A percentile compares a stretch with the other conserved stretches of the same genome.
phyloP scores from a whole-genome alignment of 64 coral and sea anemone species.

The Porites lutea region DNA sequence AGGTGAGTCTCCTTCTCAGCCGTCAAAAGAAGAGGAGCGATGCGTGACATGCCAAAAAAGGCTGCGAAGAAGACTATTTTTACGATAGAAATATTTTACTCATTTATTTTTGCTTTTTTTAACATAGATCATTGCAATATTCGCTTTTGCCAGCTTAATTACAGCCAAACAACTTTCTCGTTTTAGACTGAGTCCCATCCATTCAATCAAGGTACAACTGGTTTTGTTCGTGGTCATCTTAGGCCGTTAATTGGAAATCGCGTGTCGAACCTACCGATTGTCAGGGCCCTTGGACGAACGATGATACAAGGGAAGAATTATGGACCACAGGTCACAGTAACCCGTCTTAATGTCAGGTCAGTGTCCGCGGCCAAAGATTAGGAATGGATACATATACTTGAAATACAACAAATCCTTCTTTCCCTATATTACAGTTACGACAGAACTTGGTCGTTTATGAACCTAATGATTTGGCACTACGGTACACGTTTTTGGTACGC shows the following conservation, averaged over 20 bases:
- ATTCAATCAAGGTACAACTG: conserved; percentile 85
- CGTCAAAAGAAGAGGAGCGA: too few relatives aligned
- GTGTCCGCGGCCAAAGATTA: not conserved
- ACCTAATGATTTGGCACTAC: too few relatives aligned
- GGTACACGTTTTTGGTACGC: too few relatives aligned
- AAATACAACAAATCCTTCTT: too few relatives aligned
- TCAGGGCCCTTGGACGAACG: conserved; percentile 84
- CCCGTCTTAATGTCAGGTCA: conserved; percentile 73
- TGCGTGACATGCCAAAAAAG: too few relatives aligned
- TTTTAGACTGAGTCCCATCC: conserved; percentile 68
- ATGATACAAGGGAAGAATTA: conserved; percentile 96
- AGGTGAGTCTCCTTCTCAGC: not conserved
- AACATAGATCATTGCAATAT: too few relatives aligned
- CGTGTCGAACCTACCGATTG: conserved; percentile 83
- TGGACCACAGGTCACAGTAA: conserved; percentile 87
- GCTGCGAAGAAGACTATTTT: too few relatives aligned
- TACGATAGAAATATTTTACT: too few relatives aligned
- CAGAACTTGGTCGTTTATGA: too few relatives aligned
- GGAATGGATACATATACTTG: not conserved
- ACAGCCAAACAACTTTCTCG: not conserved
- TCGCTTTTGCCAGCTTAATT: not conserved
- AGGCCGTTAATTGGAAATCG: conserved; percentile 79
- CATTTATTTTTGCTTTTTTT: too few relatives aligned
- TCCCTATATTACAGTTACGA: too few relatives aligned
- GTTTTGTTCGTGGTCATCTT: conserved; percentile 77